Evolutionary conservation across 2,113 vertebrate species (phyloP), one percentile per base, ranked within the genome.

Genomic region (Ginglymostoma cirratum): DNA sequence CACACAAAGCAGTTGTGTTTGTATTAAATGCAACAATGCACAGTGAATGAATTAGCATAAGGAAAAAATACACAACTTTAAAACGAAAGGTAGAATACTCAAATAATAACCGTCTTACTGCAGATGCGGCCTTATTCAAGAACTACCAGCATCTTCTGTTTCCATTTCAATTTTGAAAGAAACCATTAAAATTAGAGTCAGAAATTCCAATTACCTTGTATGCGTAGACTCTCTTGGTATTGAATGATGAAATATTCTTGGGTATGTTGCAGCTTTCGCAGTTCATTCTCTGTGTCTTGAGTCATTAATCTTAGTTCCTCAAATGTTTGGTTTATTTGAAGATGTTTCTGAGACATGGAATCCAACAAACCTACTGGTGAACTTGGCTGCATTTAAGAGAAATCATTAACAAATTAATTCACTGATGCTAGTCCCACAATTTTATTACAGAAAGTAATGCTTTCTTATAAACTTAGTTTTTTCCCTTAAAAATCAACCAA

Each of bases 191-290:
- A 5, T 5, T 48, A 70, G 48, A 45, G 66, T 66, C 67, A 95
- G 17, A 95, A 95, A 76, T 72, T 30, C 45, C 6, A 6, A 15
- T 96, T 95, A 98, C 98, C 97, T 97, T 98, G 98, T 96, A 99
- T 98, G 94, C 98, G 97, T 96, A 99, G 98, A 97, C 99, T 99
- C 97, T 99, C 99, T 97, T 99, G 99, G 96, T 99, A 99, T 97
- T 99, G 99, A 97, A 99, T 99, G 97, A 99, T 99, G 97, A 99
- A 99, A 96, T 99, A 99, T 96, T 99, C 99, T 96, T 99, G 99
- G 1, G 98, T 99, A 97, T 99, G 99, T 96, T 99, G 99, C 96
- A 99, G 98, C 97, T 99, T 99, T 97, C 99, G 98, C 96, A 99
- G 97, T 96, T 99, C 98, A 0, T 98, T 99, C 97, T 99, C 99